Evolutionary conservation across 2,113 vertebrate species (phyloP), one percentile per base, ranked within the genome.

Genomic region (Misgurnus anguillicaudatus): DNA sequence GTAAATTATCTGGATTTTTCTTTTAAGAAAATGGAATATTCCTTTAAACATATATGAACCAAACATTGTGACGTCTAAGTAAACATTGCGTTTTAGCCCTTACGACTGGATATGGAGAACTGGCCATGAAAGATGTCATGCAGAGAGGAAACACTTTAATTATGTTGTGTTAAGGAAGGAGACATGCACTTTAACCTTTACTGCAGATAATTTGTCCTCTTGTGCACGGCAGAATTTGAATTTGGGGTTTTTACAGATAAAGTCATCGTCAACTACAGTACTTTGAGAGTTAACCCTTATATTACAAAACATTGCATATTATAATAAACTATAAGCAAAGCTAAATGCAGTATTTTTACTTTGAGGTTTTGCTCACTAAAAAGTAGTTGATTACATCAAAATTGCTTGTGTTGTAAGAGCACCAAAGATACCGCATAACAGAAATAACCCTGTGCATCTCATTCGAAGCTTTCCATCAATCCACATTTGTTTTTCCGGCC

Each of bases 11-110:
- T n/a, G n/a, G n/a, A n/a, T n/a, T n/a, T n/a, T n/a, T n/a, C n/a
- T n/a, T n/a, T n/a, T n/a, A n/a, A n/a, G n/a, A n/a, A n/a, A n/a
- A n/a, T n/a, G n/a, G n/a, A n/a, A n/a, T n/a, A n/a, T n/a, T n/a
- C n/a, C n/a, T n/a, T n/a, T n/a, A 76, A 75, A 81, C 64, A 82
- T 62, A 71, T 7, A 36, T 53, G 81, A 86, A 86, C 71, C 78
- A 87, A 80, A 83, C 38, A 67, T 24, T 47, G 38, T 24, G 13
- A 48, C 67, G 51, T 39, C n/a, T 78, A 31, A 45, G 62, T 24
- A 61, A 38, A 48, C 36, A 45, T 47, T 69, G 47, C 36, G 51
- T 42, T 16, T 41, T n/a, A 11, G n/a, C 42, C 57, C 38, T 53
- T 53, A 39, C 11, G 31, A 38, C 9, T 66, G 47, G 39, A 57